A percentile compares a stretch with the other conserved stretches of the same genome.
Conservation (phyloP, 2,113 vertebrate genomes). For the Sapajus apella region DNA sequence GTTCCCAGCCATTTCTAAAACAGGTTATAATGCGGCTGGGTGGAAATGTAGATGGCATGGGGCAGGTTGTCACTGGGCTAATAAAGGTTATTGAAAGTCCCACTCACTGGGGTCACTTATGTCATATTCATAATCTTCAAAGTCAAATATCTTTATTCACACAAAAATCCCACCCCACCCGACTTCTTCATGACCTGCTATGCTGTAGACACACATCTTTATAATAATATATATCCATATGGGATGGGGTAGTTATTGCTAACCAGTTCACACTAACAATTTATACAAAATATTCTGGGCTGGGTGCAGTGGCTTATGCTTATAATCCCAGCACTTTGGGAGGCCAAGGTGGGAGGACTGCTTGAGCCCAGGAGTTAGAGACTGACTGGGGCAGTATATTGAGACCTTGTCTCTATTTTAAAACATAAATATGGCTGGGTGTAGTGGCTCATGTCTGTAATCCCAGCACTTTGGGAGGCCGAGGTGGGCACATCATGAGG, state of each 20-base stretch:
- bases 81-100: neutral
- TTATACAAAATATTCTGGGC: neutral
- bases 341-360: too few species aligned
- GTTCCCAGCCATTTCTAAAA: conserved; percentile 1
- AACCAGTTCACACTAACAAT: neutral
- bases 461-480: too few species aligned
- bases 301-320: too few species aligned
- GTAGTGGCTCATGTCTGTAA: too few species aligned
- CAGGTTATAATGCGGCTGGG: neutral
- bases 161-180: neutral
- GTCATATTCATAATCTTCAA: neutral
- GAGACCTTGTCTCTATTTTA: too few species aligned
- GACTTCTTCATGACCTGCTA: neutral
- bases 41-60: neutral
- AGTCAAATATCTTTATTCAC: neutral
- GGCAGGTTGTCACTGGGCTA: neutral
- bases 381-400: too few species aligned
- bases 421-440: too few species aligned
- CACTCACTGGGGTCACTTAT: neutral
- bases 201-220: neutral
- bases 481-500: too few species aligned
- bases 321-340: too few species aligned
- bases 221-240: neutral
- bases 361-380: too few species aligned
- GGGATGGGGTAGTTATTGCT: neutral